Conservation (phyloP, 2,888 invertebrate genomes). For the Colletes collaris region DNA sequence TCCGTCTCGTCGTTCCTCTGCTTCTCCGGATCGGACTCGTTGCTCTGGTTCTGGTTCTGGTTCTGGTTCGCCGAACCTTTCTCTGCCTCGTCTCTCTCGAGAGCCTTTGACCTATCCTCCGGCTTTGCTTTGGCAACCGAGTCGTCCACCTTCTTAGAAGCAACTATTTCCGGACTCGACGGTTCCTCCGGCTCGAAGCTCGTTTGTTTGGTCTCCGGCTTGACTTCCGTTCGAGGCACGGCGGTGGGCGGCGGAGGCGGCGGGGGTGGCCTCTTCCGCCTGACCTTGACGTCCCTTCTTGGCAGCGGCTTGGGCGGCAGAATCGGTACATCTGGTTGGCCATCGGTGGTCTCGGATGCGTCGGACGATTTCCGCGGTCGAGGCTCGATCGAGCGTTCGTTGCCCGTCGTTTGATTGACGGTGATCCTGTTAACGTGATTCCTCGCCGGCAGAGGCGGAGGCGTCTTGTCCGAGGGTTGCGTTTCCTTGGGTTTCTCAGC, state of each 20-base stretch:
- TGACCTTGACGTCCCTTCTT: slow-evolving; percentile 78
- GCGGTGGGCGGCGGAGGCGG: slow-evolving; percentile 80
- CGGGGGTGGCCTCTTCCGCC: slow-evolving; percentile 80
- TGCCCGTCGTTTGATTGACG: slow-evolving; percentile 69
- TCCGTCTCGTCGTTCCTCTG: slow-evolving; percentile 26
- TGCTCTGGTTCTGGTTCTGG: not conserved
- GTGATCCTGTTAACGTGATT: slow-evolving; percentile 77
- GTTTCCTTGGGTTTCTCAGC: slow-evolving; percentile 17
- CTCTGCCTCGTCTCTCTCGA: not conserved
- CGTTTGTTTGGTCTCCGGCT: slow-evolving; percentile 45
- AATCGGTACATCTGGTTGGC: slow-evolving; percentile 60
- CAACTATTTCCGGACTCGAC: not conserved
- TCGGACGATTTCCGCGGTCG: not conserved
- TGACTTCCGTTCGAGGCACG: slow-evolving; percentile 66
- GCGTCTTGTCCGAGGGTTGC: slow-evolving; percentile 28
- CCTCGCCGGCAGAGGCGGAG: slow-evolving; percentile 68
- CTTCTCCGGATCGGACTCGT: not conserved
- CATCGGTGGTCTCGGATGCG: not conserved
- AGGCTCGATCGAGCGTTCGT: slow-evolving; percentile 20
- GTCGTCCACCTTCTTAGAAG: not conserved
- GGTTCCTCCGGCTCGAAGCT: slow-evolving; percentile 22
- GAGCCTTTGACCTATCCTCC: not conserved
- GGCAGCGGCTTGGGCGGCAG: slow-evolving; percentile 82
- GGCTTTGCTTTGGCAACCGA: not conserved
- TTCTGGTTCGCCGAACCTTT: not conserved